These are phyloP conservation scores for Ennomos fuscantarius DNA, from an alignment of 2,888 invertebrate genomes.

Conservation along the genomic window DNA sequence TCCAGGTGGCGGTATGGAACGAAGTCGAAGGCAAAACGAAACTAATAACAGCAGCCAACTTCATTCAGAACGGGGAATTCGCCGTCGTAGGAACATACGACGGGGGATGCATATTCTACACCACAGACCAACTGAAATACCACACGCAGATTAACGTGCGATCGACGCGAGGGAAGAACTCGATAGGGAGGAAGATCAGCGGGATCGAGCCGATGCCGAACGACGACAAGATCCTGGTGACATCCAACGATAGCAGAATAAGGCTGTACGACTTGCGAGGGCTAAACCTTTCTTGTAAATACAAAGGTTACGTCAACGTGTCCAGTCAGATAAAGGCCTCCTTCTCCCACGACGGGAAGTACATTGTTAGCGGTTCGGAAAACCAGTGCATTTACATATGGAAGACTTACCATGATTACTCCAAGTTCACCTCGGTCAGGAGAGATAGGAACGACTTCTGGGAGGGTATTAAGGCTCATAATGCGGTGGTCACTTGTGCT, in stretches of 20 bases:
- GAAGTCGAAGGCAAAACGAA: conserved; percentile 98
- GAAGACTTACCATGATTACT: conserved; percentile 98
- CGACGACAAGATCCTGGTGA: conserved; percentile 97
- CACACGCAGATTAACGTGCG: conserved; percentile 98
- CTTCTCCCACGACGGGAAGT: conserved; percentile 98
- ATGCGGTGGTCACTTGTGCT: conserved; percentile 98
- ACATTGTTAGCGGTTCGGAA: conserved; percentile 98
- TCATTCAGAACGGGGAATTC: conserved; percentile 98
- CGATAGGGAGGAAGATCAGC: conserved; percentile 97
- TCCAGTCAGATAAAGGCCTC: conserved; percentile 99
- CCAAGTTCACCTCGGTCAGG: conserved; percentile 95
- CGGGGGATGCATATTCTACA: conserved; percentile 99
- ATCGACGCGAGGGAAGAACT: conserved; percentile 97
- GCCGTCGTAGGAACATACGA: conserved; percentile 99
- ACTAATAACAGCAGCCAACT: conserved; percentile 98
- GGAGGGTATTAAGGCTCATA: conserved; percentile 96
- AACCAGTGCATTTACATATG: conserved; percentile 99
- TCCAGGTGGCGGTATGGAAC: conserved; percentile 96
- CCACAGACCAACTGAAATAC: conserved; percentile 98
- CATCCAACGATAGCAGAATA: conserved; percentile 98
- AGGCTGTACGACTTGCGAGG: conserved; percentile 98
- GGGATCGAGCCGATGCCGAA: conserved; percentile 98
- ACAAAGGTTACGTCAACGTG: conserved; percentile 95
- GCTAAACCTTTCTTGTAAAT: conserved; percentile 97
- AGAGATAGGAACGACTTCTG: conserved; percentile 98